Percentiles rank a stretch among this genome's conserved stretches.
Conservation (phyloP, 2,888 invertebrate species). For the Oxycera nigricornis region DNA sequence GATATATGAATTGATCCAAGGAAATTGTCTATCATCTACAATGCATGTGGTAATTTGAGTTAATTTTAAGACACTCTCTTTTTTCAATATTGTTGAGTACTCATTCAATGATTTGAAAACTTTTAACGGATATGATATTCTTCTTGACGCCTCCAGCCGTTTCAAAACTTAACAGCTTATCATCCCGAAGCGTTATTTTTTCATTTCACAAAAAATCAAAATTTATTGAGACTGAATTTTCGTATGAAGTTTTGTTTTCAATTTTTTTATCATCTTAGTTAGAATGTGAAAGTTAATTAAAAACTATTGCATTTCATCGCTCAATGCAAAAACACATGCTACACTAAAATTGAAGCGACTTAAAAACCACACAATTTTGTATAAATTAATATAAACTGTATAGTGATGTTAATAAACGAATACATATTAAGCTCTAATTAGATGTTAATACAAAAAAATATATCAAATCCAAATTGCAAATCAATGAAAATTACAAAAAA, state of each 20-base stretch:
- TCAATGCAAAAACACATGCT: background rate
- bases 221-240: constrained; percentile 29
- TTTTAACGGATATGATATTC: background rate
- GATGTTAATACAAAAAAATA: constrained; percentile 16
- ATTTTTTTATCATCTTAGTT: background rate
- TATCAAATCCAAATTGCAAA: background rate
- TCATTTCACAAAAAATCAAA: constrained; percentile 9
- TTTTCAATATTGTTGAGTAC: too few relatives aligned
- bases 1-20: too few relatives aligned
- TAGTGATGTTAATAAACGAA: too few relatives aligned
- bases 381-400: too few relatives aligned
- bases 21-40: too few relatives aligned
- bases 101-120: too few relatives aligned
- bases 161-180: too few relatives aligned
- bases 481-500: constrained; percentile 16
- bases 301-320: too few relatives aligned
- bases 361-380: background rate
- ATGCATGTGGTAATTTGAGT: too few relatives aligned
- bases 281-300: too few relatives aligned
- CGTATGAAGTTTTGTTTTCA: background rate
- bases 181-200: too few relatives aligned
- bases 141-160: background rate
- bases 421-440: constrained; percentile 7
- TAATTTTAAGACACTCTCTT: too few relatives aligned
- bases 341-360: background rate